Evolutionary conservation across 2,113 vertebrate genomes (phyloP).

Genomic region (Megaceryle torquata): DNA sequence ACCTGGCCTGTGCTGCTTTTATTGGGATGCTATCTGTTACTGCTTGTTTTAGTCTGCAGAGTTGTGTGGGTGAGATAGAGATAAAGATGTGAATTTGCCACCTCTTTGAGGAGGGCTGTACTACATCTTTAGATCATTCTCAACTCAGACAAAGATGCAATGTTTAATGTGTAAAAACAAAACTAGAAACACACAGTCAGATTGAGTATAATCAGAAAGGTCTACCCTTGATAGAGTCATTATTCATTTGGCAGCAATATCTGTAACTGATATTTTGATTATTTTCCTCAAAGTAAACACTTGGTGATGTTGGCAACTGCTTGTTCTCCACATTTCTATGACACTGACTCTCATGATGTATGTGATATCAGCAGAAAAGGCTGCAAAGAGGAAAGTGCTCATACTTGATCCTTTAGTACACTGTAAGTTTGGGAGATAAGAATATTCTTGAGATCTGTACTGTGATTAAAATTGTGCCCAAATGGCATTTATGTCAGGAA

Average conservation of each 20-base stretch:
- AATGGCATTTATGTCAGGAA: not conserved
- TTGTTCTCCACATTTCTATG: not conserved
- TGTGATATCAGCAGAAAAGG: not conserved
- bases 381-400: not conserved
- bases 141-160: not conserved
- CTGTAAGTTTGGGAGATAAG: not conserved
- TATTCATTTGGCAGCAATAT: not conserved
- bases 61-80: not conserved
- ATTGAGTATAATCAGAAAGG: not conserved
- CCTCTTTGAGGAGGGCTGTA: not conserved
- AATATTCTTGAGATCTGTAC: not conserved
- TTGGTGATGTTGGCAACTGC: not conserved
- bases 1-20: not conserved
- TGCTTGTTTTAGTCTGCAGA: not conserved
- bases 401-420: not conserved
- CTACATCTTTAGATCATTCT: not conserved
- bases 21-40: not conserved
- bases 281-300: not conserved
- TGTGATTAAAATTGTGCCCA: not conserved
- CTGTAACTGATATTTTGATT: not conserved
- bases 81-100: not conserved
- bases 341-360: not conserved
- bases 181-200: not conserved
- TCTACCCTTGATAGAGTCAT: not conserved
- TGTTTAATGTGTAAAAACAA: not conserved